phyloP scores from a whole-genome alignment of 2,888 invertebrate species.

The Octodonta nipae region DNA sequence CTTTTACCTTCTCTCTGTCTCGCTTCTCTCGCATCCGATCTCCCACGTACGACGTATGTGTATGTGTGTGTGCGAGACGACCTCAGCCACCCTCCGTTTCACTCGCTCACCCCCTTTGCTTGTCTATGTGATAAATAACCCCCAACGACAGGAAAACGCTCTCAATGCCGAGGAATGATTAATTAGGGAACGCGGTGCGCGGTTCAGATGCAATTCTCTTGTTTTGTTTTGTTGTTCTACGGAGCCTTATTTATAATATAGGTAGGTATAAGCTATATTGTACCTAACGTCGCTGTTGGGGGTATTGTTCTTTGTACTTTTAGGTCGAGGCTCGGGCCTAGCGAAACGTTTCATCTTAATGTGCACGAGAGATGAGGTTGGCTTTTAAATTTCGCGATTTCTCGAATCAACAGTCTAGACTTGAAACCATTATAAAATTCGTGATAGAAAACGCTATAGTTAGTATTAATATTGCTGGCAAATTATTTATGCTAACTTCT shows the following conservation, averaged over 20 bases:
- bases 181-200: constrained; percentile 25
- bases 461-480: neutral
- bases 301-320: constrained; percentile 17
- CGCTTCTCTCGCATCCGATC: constrained; percentile 26
- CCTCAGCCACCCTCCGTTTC: constrained; percentile 25
- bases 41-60: constrained; percentile 12
- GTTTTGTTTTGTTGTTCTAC: constrained; percentile 6
- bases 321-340: neutral
- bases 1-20: constrained; percentile 10
- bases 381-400: neutral
- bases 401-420: too few relatives aligned
- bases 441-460: too few relatives aligned
- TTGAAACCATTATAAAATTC: too few relatives aligned
- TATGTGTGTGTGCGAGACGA: too few relatives aligned
- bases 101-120: constrained; percentile 13
- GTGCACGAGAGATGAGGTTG: neutral
- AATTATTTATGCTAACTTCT: too few relatives aligned
- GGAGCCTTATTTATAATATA: constrained; percentile 4
- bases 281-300: constrained; percentile 18
- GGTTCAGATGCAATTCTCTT: constrained; percentile 21
- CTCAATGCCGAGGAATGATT: constrained; percentile 37
- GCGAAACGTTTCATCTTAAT: neutral
- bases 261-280: neutral
- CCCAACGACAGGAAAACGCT: constrained; percentile 36
- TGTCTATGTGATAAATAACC: constrained; percentile 34